These are phyloP conservation scores for Ptychodera flava DNA, from an alignment of 35 echinoderm and acorn worm genomes.

Conservation along the genomic window DNA sequence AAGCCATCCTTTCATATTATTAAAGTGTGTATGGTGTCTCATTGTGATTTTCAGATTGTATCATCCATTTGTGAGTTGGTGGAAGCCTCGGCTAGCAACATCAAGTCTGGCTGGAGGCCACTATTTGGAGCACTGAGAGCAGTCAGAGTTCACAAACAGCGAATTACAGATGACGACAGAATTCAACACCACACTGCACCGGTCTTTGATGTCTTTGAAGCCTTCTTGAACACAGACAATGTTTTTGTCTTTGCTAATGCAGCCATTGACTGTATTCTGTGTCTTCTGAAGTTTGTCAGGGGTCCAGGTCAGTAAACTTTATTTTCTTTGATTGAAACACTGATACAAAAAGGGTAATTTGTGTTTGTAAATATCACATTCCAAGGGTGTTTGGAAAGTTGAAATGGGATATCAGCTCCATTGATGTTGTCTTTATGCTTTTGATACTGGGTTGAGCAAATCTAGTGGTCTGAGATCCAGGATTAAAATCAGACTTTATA, in stretches of 20 bases:
- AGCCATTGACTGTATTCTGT: constrained; percentile 97
- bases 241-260: constrained; percentile 97
- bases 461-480: too few species aligned
- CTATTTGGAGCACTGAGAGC: constrained; percentile 89
- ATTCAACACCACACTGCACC: constrained; percentile 82
- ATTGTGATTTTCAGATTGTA: too few species aligned
- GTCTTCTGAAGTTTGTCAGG: constrained; percentile 90
- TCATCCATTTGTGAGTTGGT: constrained; percentile 92
- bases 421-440: too few species aligned
- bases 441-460: too few species aligned
- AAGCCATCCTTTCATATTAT: too few species aligned
- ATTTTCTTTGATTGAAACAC: too few species aligned
- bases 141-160: constrained; percentile 48
- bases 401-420: too few species aligned
- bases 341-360: too few species aligned
- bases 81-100: constrained; percentile 78
- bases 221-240: constrained; percentile 96
- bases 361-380: too few species aligned
- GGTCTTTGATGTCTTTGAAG: constrained; percentile 93
- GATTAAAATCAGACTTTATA: too few species aligned
- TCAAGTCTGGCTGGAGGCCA: constrained; percentile 97
- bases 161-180: constrained; percentile 26
- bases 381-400: too few species aligned
- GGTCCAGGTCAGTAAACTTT: constrained; percentile 54
- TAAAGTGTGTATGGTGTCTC: too few species aligned